Evolutionary conservation across 64 coral and sea anemone genomes (phyloP).

Genomic region (Stichodactyla helianthus): DNA sequence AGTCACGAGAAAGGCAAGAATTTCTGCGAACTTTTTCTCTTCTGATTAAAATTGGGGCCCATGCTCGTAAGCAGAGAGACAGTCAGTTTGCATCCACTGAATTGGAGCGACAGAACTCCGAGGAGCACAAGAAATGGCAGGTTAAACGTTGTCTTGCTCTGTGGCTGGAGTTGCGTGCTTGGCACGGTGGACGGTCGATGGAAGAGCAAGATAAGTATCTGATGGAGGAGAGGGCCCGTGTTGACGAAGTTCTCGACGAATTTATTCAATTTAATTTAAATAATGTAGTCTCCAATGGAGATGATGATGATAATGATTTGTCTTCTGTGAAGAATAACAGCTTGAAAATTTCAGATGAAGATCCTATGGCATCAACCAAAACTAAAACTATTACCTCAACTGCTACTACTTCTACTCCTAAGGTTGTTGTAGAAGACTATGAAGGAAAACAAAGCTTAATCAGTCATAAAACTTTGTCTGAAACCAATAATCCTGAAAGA

Average conservation of each 20-base stretch:
- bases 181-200: conserved; percentile 76
- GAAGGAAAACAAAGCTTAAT: neutral
- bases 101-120: conserved; percentile 68
- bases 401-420: neutral
- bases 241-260: conserved; percentile 84
- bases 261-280: conserved; percentile 77
- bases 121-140: conserved; percentile 83
- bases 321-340: conserved; percentile 9
- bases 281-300: conserved; percentile 11
- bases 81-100: conserved; percentile 36
- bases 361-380: neutral
- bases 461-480: neutral
- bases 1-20: conserved; percentile 41
- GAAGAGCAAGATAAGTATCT: conserved; percentile 74
- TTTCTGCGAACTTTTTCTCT: conserved; percentile 85
- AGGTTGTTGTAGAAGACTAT: neutral
- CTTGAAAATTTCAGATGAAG: neutral
- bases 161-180: conserved; percentile 92
- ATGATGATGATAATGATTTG: neutral
- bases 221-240: conserved; percentile 53
- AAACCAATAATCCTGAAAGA: neutral
- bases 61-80: conserved; percentile 70
- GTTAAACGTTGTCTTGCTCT: conserved; percentile 72
- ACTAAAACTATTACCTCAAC: neutral
- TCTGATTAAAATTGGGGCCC: conserved; percentile 74